A percentile compares a stretch with the other conserved stretches of the same genome.
Conservation (phyloP, 2,888 invertebrate species). For the Hedya salicella region DNA sequence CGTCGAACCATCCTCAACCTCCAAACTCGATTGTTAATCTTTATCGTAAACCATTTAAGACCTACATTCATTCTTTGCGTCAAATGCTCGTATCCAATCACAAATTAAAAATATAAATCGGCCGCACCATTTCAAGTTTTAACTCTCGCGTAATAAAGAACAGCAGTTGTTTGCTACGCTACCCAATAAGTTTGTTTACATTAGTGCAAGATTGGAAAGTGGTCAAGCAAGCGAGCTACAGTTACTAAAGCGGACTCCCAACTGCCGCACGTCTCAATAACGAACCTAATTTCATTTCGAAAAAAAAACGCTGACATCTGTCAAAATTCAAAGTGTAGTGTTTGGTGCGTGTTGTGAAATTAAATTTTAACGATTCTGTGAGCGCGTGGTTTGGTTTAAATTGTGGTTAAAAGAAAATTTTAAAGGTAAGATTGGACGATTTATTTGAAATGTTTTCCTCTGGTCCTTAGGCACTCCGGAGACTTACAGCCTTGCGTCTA, state of each 20-base stretch:
- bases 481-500: conserved; percentile 35
- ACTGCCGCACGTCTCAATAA: conserved; percentile 52
- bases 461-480: conserved; percentile 13
- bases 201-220: conserved; percentile 71
- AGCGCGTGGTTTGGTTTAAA: not conserved
- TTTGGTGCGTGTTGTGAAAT: conserved; percentile 46
- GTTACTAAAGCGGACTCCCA: conserved; percentile 57
- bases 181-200: conserved; percentile 50
- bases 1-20: not conserved
- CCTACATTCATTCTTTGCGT: conserved; percentile 25
- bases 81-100: conserved; percentile 18
- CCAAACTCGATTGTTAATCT: not conserved
- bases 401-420: not conserved
- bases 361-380: conserved; percentile 31
- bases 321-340: conserved; percentile 57
- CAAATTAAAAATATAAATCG: not conserved
- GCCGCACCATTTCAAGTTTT: not conserved
- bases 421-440: conserved; percentile 15
- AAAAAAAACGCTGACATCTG: conserved; percentile 60
- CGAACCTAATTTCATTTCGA: conserved; percentile 46
- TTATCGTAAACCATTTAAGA: conserved; percentile 12
- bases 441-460: conserved; percentile 32
- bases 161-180: conserved; percentile 1
- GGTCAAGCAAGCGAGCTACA: conserved; percentile 60
- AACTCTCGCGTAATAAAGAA: not conserved